phyloP scores from a whole-genome alignment of 1,140 invertebrate genomes.

The Drosophila kanapiae region DNA sequence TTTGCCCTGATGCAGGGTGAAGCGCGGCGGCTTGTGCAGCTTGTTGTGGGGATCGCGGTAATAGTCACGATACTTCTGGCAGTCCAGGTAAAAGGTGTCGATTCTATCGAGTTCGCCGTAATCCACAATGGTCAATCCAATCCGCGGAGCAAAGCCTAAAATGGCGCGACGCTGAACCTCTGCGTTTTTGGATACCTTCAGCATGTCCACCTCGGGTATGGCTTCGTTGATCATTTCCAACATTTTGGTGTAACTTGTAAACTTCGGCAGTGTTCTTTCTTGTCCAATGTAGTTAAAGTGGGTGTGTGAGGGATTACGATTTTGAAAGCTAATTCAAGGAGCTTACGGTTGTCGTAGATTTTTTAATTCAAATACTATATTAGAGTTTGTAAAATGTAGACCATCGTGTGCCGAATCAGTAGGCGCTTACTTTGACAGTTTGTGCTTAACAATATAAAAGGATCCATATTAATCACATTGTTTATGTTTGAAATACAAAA shows the following conservation, averaged over 20 bases:
- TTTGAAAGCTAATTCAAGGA: neutral
- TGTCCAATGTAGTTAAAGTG: neutral
- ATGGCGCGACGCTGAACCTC: conserved; percentile 44
- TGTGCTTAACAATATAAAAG: too few species aligned
- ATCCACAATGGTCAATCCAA: conserved; percentile 65
- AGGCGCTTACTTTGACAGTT: too few species aligned
- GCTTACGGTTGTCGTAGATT: neutral
- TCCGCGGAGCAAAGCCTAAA: conserved; percentile 62
- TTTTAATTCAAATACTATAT: neutral
- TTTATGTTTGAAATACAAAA: too few species aligned
- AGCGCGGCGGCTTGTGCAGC: conserved; percentile 52
- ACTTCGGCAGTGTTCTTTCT: neutral
- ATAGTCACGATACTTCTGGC: conserved; percentile 71
- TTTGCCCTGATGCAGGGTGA: conserved; percentile 44
- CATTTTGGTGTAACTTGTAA: neutral
- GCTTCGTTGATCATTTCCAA: conserved; percentile 20
- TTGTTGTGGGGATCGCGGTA: conserved; percentile 75
- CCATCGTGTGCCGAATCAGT: too few species aligned
- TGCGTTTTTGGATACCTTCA: conserved; percentile 52
- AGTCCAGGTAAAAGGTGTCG: conserved; percentile 72
- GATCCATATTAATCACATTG: too few species aligned
- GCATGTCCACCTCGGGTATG: conserved; percentile 74
- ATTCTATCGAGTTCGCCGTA: conserved; percentile 64
- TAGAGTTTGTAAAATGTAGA: too few species aligned
- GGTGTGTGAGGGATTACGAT: neutral